Evolutionary conservation across 2,888 invertebrate species (phyloP), one percentile per base, ranked within the genome.

Genomic region (Clusia tigrina): DNA sequence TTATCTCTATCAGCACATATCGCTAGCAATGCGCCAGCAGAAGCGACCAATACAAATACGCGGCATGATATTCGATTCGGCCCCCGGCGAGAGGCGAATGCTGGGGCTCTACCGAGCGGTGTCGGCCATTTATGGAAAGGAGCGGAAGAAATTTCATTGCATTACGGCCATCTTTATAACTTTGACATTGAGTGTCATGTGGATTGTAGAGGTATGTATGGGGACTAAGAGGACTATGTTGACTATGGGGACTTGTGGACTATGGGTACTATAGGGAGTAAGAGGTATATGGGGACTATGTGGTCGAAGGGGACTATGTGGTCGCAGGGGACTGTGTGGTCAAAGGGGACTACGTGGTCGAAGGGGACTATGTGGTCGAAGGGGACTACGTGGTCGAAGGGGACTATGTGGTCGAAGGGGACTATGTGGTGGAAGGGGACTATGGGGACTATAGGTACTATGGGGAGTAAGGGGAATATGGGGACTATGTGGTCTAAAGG

Each of bases 51-150:
- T 89, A 46, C 85, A 82, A 65, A 78, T 83, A 32, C 81, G 81
- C 9, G 90, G 90, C 2, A 88, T 89, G 32, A 89, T 91, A 65
- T 89, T 91, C 68, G 91, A 91, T 77, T 91, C 91, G 53, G 89
- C 89, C 0, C 91, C 91, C 0, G 89, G 90, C 0, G 87, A 88
- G 69, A 81, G 89, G 63, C 85, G 88, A 60, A 74, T 82, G 67
- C 65, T 82, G 42, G 87, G 87, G 12, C 76, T 89, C 5, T 90
- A 86, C 77, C 83, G 86, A 64, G 90, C 89, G 1, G 85, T 89
- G 53, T 86, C 87, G 2, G 88, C 88, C 5, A 89, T 90, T 56
- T 83, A 88, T 66, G 88, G 88, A 1, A 86, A 87, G 20, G 86
- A 86, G 71, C 76, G 76, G 32, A 83, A 84, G 15, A 78, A 86